phyloP scores from a whole-genome alignment of 2,888 invertebrate genomes.

The Diarsia dahlii region DNA sequence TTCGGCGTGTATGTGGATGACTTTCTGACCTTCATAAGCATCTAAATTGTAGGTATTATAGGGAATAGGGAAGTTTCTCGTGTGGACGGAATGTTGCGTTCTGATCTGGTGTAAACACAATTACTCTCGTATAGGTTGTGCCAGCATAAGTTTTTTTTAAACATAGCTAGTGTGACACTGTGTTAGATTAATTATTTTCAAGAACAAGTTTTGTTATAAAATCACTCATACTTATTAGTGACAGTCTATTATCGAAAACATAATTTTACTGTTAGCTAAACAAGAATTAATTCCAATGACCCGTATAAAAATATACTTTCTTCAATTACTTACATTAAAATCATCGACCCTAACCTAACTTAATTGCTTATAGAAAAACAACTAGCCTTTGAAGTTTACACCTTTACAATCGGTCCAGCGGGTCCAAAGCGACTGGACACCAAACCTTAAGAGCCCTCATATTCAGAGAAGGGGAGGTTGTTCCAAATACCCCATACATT shows the following conservation, averaged over 20 bases:
- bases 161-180: too few relatives aligned
- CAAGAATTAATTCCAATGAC: neutral
- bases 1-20: slow-evolving; percentile 47
- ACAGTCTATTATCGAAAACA: neutral
- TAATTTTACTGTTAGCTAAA: neutral
- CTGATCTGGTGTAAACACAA: slow-evolving; percentile 21
- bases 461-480: slow-evolving; percentile 44
- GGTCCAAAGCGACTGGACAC: slow-evolving; percentile 62
- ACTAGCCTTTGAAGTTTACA: slow-evolving; percentile 63
- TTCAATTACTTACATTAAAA: neutral
- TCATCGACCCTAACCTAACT: slow-evolving; percentile 18
- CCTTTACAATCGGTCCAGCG: slow-evolving; percentile 68
- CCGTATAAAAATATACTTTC: neutral
- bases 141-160: neutral
- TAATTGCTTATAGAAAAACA: slow-evolving; percentile 54
- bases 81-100: slow-evolving; percentile 12
- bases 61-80: slow-evolving; percentile 27
- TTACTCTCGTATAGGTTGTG: too few relatives aligned
- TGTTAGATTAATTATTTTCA: neutral
- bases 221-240: neutral
- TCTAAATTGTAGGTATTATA: slow-evolving; percentile 50
- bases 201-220: neutral
- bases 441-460: slow-evolving; percentile 45
- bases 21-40: slow-evolving; percentile 51
- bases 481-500: slow-evolving; percentile 59